phyloP scores from a whole-genome alignment of 2,113 vertebrate species.

The human region GRCh38 chr12:127211501-127212000 shows the following conservation, averaged over 20 bases:
- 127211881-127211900: not conserved
- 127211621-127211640: not conserved
- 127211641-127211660: not conserved
- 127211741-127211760: not conserved
- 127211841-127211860: not conserved
- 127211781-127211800: not conserved
- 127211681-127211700: not conserved
- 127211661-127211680: not conserved
- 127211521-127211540: not conserved
- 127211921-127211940: rapidly evolving
- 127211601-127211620: not conserved
- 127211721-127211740: not conserved
- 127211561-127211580: not conserved
- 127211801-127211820: not conserved
- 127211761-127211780: no score
- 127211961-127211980: rapidly evolving
- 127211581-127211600: no score
- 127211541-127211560: not conserved
- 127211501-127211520: not conserved
- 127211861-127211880: not conserved
- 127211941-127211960: rapidly evolving
- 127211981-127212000: not conserved
- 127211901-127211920: not conserved
- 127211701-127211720: not conserved
- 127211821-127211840: not conserved